phyloP scores from a whole-genome alignment of 2,888 invertebrate species.

The Mesorhabditis sp. region DNA sequence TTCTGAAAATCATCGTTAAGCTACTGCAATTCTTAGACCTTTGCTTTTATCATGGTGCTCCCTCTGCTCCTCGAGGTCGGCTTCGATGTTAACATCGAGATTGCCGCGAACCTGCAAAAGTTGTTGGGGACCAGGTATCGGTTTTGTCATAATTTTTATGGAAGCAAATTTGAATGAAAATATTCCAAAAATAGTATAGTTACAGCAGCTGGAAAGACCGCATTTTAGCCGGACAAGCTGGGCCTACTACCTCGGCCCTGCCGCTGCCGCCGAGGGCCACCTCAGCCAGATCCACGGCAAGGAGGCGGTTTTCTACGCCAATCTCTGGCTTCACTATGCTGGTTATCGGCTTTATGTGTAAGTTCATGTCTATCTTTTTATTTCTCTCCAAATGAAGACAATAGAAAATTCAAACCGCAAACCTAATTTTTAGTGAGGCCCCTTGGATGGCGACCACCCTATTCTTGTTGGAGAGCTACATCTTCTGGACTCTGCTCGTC shows the following conservation, averaged over 20 bases:
- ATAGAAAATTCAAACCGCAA: background rate
- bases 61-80: background rate
- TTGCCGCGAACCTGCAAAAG: background rate
- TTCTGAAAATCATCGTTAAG: background rate
- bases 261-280: too few relatives aligned
- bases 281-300: background rate
- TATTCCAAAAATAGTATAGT: too few relatives aligned
- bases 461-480: background rate
- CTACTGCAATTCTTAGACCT: background rate
- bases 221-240: too few relatives aligned
- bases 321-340: background rate
- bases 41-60: background rate
- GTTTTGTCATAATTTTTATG: too few relatives aligned
- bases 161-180: too few relatives aligned
- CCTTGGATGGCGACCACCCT: background rate
- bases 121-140: background rate
- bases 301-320: background rate
- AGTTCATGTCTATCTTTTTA: background rate
- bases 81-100: background rate
- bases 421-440: background rate
- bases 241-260: too few relatives aligned
- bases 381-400: too few relatives aligned
- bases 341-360: background rate
- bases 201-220: too few relatives aligned
- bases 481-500: background rate